Evolutionary conservation across 2,797 vertebrate genomes (phyloP).

Genomic region (Nannoperca australis): DNA sequence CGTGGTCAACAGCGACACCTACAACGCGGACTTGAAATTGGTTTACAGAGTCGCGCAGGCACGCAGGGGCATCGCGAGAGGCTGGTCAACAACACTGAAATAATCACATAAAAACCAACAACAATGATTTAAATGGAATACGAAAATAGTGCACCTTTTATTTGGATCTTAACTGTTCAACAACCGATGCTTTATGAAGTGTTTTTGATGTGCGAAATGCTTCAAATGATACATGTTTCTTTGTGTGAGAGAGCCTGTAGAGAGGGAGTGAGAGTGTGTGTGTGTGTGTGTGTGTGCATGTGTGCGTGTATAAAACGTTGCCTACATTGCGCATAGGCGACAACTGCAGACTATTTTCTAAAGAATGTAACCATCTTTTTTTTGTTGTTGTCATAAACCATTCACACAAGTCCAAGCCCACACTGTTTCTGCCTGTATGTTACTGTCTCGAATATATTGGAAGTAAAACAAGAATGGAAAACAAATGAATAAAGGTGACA

Average conservation of each 20-base stretch:
- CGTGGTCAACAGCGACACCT: slow-evolving; percentile 98
- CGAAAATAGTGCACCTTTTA: neutral
- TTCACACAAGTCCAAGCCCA: neutral
- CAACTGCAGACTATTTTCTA: slow-evolving; percentile 54
- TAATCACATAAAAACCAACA: neutral
- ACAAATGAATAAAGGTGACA: slow-evolving; percentile 5
- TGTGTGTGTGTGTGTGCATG: slow-evolving; percentile 22
- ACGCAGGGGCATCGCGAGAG: slow-evolving; percentile 10
- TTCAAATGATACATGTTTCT: neutral
- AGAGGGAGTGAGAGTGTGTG: slow-evolving; percentile 1
- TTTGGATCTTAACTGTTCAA: neutral
- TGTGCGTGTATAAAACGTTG: slow-evolving; percentile 29
- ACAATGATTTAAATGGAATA: neutral
- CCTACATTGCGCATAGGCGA: slow-evolving; percentile 60
- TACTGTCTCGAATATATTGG: neutral
- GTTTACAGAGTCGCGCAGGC: slow-evolving; percentile 42
- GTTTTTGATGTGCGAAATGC: neutral
- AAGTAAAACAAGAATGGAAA: neutral
- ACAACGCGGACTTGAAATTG: slow-evolving; percentile 89
- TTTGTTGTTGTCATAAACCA: slow-evolving; percentile 2
- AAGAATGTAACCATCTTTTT: slow-evolving; percentile 32
- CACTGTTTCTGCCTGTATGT: neutral
- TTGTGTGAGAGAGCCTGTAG: slow-evolving; percentile 24
- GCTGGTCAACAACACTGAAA: slow-evolving; percentile 20
- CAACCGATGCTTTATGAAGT: neutral